A percentile compares a stretch with the other conserved stretches of the same genome.
Evolutionary conservation across 2,113 vertebrate species (phyloP).

Genomic region (Bubalus kerabau): DNA sequence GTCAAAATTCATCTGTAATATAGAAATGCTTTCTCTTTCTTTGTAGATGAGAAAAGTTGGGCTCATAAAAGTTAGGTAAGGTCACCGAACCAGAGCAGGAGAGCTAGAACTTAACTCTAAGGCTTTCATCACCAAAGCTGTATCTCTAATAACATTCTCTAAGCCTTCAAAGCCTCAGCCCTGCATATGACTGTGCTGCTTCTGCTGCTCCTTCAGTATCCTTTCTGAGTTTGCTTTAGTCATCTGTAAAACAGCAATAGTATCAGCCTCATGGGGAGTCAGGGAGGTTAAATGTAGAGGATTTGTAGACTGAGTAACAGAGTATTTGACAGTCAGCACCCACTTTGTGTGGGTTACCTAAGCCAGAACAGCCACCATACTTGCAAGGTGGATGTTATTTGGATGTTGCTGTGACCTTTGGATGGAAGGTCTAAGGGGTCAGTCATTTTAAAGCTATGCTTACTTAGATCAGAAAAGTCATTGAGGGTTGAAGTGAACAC

Average conservation of each 20-base stretch:
- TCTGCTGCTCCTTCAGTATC: neutral
- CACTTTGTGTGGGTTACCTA: neutral
- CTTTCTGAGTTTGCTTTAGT: neutral
- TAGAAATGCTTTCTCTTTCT: neutral
- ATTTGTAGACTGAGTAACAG: neutral
- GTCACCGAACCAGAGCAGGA: neutral
- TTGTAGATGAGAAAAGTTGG: neutral
- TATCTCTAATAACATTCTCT: neutral
- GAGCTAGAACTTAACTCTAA: neutral
- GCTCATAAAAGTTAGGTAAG: neutral
- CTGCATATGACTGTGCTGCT: fast-evolving
- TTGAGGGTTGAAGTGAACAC: neutral
- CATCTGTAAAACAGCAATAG: neutral
- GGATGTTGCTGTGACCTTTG: neutral
- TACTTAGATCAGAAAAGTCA: neutral
- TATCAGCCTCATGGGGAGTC: too few species aligned
- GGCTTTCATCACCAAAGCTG: neutral
- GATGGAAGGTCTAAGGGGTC: neutral
- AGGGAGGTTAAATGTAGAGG: neutral
- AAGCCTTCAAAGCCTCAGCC: neutral
- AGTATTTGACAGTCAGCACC: fast-evolving
- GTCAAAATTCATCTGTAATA: neutral
- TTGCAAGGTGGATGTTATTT: neutral
- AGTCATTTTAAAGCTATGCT: neutral
- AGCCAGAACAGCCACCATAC: neutral